Base-by-base conservation (phyloP, 2,888 invertebrate genomes). In the Monoplex corrugatus region DNA sequence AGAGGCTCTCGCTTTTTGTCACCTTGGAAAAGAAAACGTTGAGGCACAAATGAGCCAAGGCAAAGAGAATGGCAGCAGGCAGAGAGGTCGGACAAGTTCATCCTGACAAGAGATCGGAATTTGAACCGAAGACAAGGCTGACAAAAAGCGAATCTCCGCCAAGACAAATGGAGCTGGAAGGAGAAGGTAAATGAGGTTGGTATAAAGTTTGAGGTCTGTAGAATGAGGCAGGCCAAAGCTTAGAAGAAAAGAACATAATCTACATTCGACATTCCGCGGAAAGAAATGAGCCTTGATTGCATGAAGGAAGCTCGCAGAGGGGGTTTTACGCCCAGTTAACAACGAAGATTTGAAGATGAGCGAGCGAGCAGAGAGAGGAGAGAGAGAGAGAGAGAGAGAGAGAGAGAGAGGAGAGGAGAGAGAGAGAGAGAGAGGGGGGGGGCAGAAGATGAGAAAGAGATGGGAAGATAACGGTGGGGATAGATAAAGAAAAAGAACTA, bases 201-300 rank as follows among this genome's bases (percentile, higher is more conserved):
- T 38, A 75, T 38, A 2, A 75, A 78, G 40, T 40, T 19, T 38
- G 35, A 1, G 50, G 63, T 35, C 57, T 38, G 38, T 3, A 5
- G 63, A 32, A 19, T 6, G n/a, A 40, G 78, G 78, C 3, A 38
- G 78, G 40, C 50, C 35, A n/a, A 50, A 35, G 32, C 32, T 32
- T 13, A 35, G 44, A 43, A 28, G 85, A 85, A 38, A 85, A 50
- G 40, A 57, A 57, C 38, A 85, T 57, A 78, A 78, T 78, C 78
- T 78, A 32, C 78, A 40, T 78, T 78, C 78, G 78, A 78, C 78
- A 78, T 23, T 13, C 40, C 78, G 78, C 40, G 40, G 28, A 78
- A 78, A 78, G 78, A 78, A 78, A 78, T 78, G 78, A 78, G 78
- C 23, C 40, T 43, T 78, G 78, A 78, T 78, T 78, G 40, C 78